Conservation (phyloP, 2,797 vertebrate genomes). For the Cebuella pygmaea region DNA sequence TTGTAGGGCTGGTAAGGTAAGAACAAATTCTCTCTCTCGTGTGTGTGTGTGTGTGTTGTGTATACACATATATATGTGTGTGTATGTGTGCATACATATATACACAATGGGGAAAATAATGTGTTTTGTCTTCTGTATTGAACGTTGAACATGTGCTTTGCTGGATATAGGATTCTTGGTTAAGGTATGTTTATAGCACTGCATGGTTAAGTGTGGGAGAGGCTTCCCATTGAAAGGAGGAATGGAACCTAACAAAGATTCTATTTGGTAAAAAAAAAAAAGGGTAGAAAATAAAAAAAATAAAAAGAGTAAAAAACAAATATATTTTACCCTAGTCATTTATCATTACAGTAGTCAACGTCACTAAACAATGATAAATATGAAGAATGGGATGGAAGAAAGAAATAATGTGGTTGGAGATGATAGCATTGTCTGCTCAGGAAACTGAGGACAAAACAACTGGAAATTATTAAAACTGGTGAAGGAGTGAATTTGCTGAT, state of each 20-base stretch:
- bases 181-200: background rate
- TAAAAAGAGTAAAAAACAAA: background rate
- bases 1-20: too few species aligned
- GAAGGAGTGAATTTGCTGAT: background rate
- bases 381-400: background rate
- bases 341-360: background rate
- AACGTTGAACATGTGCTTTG: background rate
- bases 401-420: background rate
- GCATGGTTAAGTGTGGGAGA: background rate
- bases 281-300: too few species aligned
- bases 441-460: background rate
- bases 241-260: background rate
- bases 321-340: background rate
- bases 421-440: background rate
- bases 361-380: background rate
- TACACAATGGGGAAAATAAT: too few species aligned
- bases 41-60: too few species aligned
- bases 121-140: background rate
- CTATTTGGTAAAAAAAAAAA: too few species aligned
- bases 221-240: background rate
- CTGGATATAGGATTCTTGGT: background rate
- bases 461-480: background rate
- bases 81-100: too few species aligned
- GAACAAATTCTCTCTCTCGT: too few species aligned
- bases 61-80: too few species aligned